Evolutionary conservation across 2,888 invertebrate genomes (phyloP).

Genomic region (Drosophila affinis): DNA sequence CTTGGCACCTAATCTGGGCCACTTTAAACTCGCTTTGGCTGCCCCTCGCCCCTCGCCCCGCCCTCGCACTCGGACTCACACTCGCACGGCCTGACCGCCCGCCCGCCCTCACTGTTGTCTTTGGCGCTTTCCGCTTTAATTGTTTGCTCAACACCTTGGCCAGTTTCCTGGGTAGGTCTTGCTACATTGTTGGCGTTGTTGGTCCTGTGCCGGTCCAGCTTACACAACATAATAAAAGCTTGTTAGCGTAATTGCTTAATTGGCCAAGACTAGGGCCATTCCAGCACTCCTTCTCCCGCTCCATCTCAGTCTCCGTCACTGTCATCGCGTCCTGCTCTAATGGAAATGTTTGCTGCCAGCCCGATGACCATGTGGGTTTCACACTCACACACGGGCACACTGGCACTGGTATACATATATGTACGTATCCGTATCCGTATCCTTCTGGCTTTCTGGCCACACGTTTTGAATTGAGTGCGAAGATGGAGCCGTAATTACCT

Average conservation of each 20-base stretch:
- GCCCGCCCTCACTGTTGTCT: conserved; percentile 27
- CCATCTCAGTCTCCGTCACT: neutral
- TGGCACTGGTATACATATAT: neutral
- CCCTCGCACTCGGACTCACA: no score
- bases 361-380: conserved; percentile 28
- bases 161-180: conserved; percentile 34
- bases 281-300: neutral
- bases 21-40: conserved; percentile 55
- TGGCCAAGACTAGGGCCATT: conserved; percentile 48
- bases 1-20: conserved; percentile 55
- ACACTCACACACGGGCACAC: conserved; percentile 8
- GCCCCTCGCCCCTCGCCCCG: neutral
- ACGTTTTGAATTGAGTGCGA: conserved; percentile 48
- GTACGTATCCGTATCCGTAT: conserved; percentile 25
- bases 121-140: conserved; percentile 55
- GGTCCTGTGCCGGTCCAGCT: conserved; percentile 15
- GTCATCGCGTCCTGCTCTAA: conserved; percentile 42
- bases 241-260: conserved; percentile 78
- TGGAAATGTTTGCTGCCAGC: conserved; percentile 60
- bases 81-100: neutral
- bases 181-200: conserved; percentile 23
- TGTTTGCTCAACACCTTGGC: conserved; percentile 74
- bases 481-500: conserved; percentile 60
- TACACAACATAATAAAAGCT: conserved; percentile 73
- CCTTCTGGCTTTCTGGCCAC: conserved; percentile 42